Conservation (phyloP, 1,140 invertebrate species). For the Lamellibrachia luymesi region DNA sequence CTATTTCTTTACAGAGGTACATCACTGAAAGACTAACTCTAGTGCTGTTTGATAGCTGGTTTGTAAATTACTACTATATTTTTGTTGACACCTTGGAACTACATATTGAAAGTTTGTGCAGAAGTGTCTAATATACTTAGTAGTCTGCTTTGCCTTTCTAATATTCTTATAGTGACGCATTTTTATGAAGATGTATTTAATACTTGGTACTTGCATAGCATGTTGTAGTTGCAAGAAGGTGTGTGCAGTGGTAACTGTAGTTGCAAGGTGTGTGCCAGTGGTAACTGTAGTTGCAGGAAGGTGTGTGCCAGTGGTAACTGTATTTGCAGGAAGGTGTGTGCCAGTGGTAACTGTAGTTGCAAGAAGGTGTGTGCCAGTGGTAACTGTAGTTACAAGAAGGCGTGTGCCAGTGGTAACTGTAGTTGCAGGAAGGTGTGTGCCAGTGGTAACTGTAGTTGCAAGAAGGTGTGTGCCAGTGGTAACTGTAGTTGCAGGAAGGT, state of each 20-base stretch:
- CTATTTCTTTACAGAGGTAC: background rate
- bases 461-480: background rate
- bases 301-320: background rate
- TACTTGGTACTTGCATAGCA: background rate
- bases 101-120: background rate
- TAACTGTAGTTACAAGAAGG: background rate
- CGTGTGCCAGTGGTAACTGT: background rate
- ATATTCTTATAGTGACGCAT: background rate
- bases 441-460: background rate
- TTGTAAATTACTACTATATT: too few relatives aligned
- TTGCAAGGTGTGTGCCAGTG: background rate
- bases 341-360: background rate
- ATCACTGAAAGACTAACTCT: background rate
- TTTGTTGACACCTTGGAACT: too few relatives aligned
- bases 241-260: background rate
- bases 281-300: background rate
- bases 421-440: background rate
- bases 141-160: background rate
- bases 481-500: background rate
- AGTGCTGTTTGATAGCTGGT: background rate
- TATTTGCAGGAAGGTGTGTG: background rate
- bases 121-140: background rate
- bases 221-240: background rate
- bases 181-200: background rate
- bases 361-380: too few relatives aligned